Percentiles rank a stretch among this genome's conserved stretches.
These are phyloP conservation scores for Mechanitis mazaeus DNA, from an alignment of 2,888 invertebrate species.

Conservation along the genomic window DNA sequence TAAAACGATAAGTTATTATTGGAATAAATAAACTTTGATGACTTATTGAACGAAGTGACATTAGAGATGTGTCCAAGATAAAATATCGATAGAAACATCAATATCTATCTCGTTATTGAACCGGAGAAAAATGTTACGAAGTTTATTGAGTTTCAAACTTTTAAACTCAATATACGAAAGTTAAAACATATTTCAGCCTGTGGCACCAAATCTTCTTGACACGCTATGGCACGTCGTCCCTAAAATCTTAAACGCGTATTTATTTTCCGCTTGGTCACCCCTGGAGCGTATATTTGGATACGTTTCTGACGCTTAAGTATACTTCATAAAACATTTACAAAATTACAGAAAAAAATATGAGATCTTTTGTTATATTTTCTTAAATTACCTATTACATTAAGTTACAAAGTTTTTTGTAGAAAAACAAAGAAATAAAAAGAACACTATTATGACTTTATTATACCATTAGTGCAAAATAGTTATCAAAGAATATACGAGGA, in stretches of 20 bases:
- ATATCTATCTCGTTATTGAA: neutral
- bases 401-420: no score
- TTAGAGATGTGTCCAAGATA: neutral
- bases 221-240: constrained; percentile 37
- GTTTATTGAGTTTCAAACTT: constrained; percentile 22
- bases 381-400: neutral
- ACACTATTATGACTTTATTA: no score
- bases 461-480: no score
- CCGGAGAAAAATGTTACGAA: neutral
- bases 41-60: no score
- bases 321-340: constrained; percentile 15
- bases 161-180: constrained; percentile 57
- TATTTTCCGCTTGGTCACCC: constrained; percentile 64
- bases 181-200: constrained; percentile 47
- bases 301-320: constrained; percentile 8
- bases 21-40: no score
- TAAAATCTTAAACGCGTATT: constrained; percentile 51
- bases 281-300: constrained; percentile 42
- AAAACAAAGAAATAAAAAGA: no score
- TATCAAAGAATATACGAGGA: neutral
- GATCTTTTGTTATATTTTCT: neutral
- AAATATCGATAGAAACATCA: no score
- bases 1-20: neutral
- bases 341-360: constrained; percentile 4
- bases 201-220: constrained; percentile 47